Evolutionary conservation across 2,888 invertebrate genomes (phyloP), one percentile per base, ranked within the genome.

Genomic region (Acanthosepion esculentum): DNA sequence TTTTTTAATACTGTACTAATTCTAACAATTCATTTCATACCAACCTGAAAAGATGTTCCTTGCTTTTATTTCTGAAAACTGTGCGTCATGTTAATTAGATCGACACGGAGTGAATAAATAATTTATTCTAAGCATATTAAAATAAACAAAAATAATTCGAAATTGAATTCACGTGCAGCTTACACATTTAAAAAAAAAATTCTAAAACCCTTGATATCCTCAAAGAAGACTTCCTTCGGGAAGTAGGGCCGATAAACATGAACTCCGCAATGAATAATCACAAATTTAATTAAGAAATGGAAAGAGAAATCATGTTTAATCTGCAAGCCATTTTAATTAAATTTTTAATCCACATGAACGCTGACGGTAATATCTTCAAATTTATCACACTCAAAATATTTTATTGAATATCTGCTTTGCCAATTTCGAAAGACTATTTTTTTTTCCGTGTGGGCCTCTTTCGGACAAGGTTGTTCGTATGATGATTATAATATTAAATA

Each of bases 241-340:
- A 78, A 8, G 78, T 78, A 10, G n/a, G 78, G n/a, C 29, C n/a
- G n/a, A 78, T 78, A 29, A 78, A n/a, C 78, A 78, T 12, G 78
- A 78, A n/a, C 78, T 15, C 78, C 8, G 78, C 78, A 78, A 78
- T 78, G 78, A n/a, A n/a, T 78, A 78, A 78, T 78, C 78, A 29
- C n/a, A 78, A 78, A 78, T 29, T 78, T 29, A 78, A 78, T 78
- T 78, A 78, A 8, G 78, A 78, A 78, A 78, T 78, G n/a, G 29
- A n/a, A n/a, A n/a, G 78, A 78, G n/a, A 78, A 78, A 78, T n/a
- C 10, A 12, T 78, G n/a, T n/a, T 78, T n/a, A 78, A 78, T 78
- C 78, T 78, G 78, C 78, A n/a, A 78, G 78, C 78, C 18, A 78
- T 78, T 78, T 78, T 78, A 78, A 78, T 78, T 78, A 78, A 78